Conservation (phyloP, 2,888 invertebrate genomes). For the Leptopilina drosophilae region DNA sequence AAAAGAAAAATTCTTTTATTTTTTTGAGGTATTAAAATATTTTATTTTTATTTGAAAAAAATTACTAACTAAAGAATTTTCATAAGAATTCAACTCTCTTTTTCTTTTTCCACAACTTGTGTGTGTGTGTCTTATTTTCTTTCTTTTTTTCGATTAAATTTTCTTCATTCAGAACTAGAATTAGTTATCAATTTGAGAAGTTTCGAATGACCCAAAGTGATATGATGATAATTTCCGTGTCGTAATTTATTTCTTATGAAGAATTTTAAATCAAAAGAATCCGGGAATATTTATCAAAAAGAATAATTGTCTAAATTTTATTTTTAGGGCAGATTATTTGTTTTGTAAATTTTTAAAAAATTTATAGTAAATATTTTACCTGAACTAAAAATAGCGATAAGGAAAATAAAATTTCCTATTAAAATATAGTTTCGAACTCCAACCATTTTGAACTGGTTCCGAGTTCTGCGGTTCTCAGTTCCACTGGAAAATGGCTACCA, state of each 20-base stretch:
- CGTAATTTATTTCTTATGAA: slow-evolving; percentile 26
- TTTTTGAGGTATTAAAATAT: no score
- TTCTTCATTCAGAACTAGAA: slow-evolving; percentile 6
- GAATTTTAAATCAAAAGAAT: slow-evolving; percentile 4
- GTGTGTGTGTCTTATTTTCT: no score
- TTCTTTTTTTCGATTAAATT: slow-evolving; percentile 6
- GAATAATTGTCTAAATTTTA: not conserved
- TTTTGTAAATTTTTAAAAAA: not conserved
- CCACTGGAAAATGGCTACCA: slow-evolving; percentile 26
- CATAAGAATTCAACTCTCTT: not conserved
- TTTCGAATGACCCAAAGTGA: slow-evolving; percentile 23
- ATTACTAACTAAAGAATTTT: not conserved
- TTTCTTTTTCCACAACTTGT: not conserved
- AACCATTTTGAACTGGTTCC: slow-evolving; percentile 31
- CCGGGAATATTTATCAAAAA: not conserved
- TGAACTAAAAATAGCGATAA: slow-evolving; percentile 18
- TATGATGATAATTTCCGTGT: slow-evolving; percentile 16
- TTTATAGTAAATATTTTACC: not conserved
- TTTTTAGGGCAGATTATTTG: not conserved
- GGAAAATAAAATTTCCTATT: slow-evolving; percentile 26
- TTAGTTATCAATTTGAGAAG: slow-evolving; percentile 4
- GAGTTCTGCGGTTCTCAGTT: slow-evolving; percentile 8
- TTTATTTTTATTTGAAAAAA: no score
- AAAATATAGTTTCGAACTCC: slow-evolving; percentile 33
- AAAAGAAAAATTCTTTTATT: no score